phyloP scores from a whole-genome alignment of 2,888 invertebrate species.

The Epiblema foenella region DNA sequence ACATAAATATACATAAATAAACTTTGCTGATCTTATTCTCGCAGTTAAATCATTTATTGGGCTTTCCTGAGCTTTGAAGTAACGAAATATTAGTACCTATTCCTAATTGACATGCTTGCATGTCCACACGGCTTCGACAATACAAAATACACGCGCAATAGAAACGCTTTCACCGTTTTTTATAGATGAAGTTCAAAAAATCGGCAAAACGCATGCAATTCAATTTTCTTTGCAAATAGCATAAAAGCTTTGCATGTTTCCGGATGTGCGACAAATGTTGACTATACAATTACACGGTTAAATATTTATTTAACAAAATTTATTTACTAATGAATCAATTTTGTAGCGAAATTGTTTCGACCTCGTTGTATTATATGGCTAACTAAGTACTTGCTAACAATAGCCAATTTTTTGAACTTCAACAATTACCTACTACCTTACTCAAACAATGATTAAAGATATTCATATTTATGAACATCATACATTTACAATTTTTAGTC shows the following conservation, averaged over 20 bases:
- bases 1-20: not conserved
- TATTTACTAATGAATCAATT: too few relatives aligned
- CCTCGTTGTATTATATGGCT: not conserved
- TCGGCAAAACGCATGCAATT: not conserved
- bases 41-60: not conserved
- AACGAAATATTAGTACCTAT: not conserved
- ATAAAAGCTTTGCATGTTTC: not conserved
- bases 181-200: not conserved
- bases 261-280: not conserved
- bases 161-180: slow-evolving; percentile 10
- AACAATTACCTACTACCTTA: not conserved
- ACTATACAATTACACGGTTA: not conserved
- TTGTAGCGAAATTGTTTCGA: not conserved
- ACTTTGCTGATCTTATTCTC: not conserved
- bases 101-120: slow-evolving; percentile 17
- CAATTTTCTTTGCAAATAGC: not conserved
- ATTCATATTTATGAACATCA: too few relatives aligned
- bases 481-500: not conserved
- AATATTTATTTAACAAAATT: too few relatives aligned
- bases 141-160: slow-evolving; percentile 14
- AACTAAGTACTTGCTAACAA: not conserved
- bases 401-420: not conserved
- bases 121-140: slow-evolving; percentile 9
- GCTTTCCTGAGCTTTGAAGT: slow-evolving; percentile 2
- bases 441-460: not conserved